Evolutionary conservation across 2,797 vertebrate species (phyloP).

Genomic region (Pangasius krempfi): DNA sequence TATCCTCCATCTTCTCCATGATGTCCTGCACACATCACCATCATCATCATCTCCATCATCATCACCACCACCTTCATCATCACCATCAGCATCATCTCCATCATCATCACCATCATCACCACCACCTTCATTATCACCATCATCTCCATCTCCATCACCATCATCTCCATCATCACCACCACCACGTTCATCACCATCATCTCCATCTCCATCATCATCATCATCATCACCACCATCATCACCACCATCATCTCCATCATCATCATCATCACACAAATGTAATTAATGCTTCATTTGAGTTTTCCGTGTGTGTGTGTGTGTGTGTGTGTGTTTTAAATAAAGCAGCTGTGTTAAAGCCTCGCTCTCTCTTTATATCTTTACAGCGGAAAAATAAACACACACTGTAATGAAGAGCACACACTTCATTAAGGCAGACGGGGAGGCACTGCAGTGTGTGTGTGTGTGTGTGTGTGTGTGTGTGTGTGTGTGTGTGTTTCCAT

Average conservation of each 20-base stretch:
- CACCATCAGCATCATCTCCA: neutral
- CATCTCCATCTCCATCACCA: too few species aligned
- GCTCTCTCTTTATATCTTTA: neutral
- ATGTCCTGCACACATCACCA: constrained; percentile 8
- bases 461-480: neutral
- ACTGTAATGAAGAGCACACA: neutral
- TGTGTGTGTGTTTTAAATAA: neutral
- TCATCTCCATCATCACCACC: too few species aligned
- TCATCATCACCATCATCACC: too few species aligned
- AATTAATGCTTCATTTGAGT: neutral
- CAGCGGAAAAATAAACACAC: neutral
- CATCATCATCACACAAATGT: neutral
- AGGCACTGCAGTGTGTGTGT: neutral
- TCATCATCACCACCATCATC: too few species aligned
- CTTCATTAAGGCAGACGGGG: neutral
- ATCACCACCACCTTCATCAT: neutral
- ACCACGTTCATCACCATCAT: too few species aligned
- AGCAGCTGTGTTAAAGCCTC: constrained; percentile 1
- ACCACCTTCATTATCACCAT: too few species aligned
- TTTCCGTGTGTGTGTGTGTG: neutral
- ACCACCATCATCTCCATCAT: too few species aligned
- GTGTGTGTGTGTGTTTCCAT: neutral
- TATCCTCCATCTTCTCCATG: neutral
- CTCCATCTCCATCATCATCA: too few species aligned
- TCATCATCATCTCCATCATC: neutral